Evolutionary conservation across 2,113 vertebrate species (phyloP).

Genomic region (Cryptomyrus ogoouensis): DNA sequence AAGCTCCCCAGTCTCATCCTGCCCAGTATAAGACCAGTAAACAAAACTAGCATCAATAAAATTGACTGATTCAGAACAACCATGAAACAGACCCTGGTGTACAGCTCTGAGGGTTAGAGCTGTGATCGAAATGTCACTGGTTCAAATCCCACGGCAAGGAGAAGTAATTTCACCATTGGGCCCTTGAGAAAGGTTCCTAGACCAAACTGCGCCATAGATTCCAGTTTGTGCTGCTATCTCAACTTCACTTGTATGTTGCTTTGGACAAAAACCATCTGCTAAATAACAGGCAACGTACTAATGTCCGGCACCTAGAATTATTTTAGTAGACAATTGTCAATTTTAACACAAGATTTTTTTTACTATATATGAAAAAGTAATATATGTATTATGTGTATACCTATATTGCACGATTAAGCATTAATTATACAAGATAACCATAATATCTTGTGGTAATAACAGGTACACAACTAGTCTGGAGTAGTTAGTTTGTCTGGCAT

Average conservation of each 20-base stretch:
- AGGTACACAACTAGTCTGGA: not conserved
- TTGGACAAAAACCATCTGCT: not conserved
- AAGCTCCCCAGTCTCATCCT: not conserved
- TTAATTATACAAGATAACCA: not conserved
- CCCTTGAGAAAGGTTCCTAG: not conserved
- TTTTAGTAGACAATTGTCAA: not conserved
- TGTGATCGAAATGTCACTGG: not conserved
- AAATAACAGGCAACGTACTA: not conserved
- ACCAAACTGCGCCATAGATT: not conserved
- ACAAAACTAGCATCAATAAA: not conserved
- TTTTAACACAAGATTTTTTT: not conserved
- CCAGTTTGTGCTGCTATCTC: not conserved
- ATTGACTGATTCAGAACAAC: not conserved
- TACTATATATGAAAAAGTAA: not conserved
- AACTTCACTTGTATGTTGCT: not conserved
- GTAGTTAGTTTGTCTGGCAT: not conserved
- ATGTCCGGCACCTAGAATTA: not conserved
- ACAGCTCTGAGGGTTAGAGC: not conserved
- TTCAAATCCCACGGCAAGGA: not conserved
- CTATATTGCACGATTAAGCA: not conserved
- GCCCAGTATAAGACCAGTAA: not conserved
- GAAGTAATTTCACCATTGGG: not conserved
- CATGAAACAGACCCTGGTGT: not conserved
- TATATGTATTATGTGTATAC: not conserved
- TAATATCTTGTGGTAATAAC: not conserved